phyloP scores from a whole-genome alignment of 2,797 vertebrate genomes.

The Lutjanus campechanus region DNA sequence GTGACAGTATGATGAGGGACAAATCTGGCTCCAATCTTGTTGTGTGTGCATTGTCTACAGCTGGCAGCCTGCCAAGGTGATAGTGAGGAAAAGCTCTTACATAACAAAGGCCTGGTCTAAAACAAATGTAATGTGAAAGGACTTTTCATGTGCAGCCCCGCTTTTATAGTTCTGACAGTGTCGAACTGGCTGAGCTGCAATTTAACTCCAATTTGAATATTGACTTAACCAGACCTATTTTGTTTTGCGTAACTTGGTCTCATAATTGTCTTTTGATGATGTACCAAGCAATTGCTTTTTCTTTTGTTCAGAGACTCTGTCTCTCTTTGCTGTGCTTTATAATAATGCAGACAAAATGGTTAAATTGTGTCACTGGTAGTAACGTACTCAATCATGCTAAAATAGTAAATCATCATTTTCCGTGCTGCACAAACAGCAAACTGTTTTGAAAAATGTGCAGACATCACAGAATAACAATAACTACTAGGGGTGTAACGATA shows the following conservation, averaged over 20 bases:
- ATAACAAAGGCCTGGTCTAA: slow-evolving; percentile 52
- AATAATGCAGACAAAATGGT: neutral
- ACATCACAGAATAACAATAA: neutral
- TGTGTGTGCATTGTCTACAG: slow-evolving; percentile 23
- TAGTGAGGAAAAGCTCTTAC: slow-evolving; percentile 49
- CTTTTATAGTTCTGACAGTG: slow-evolving; percentile 37
- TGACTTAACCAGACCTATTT: slow-evolving; percentile 4
- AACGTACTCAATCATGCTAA: neutral
- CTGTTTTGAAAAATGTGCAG: neutral
- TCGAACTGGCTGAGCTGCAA: slow-evolving; percentile 36
- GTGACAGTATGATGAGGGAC: slow-evolving; percentile 12
- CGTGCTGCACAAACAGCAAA: too few relatives aligned
- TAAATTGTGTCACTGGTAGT: neutral
- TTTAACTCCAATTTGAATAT: slow-evolving; percentile 48
- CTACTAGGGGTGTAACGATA: too few relatives aligned
- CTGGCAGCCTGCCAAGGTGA: slow-evolving; percentile 37
- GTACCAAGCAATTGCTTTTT: neutral
- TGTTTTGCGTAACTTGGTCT: neutral
- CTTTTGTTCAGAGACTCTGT: neutral
- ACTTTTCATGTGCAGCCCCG: slow-evolving; percentile 37
- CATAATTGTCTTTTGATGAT: slow-evolving; percentile 22
- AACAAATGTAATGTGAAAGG: slow-evolving; percentile 55
- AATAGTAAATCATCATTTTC: neutral
- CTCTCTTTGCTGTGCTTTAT: neutral
- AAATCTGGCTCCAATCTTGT: slow-evolving; percentile 36